These are phyloP conservation scores for Halisarca cf. caerulea DNA, from an alignment of 37 sponge, comb jelly and placozoan genomes.

Conservation along the genomic window DNA sequence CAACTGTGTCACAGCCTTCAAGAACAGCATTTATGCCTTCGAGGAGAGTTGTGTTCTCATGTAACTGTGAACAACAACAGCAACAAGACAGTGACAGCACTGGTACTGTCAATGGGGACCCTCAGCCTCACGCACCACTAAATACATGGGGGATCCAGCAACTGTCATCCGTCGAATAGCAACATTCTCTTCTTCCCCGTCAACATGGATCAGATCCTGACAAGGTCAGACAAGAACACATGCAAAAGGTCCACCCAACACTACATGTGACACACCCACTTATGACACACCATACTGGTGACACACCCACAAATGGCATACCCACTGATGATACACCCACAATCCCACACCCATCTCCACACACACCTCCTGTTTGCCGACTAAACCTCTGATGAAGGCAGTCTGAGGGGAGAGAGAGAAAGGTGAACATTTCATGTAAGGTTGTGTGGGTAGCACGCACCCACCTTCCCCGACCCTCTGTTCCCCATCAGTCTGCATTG, in stretches of 20 bases:
- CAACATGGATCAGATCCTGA: neutral
- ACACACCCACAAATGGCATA: too few relatives aligned
- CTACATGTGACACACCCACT: too few relatives aligned
- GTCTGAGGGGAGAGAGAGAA: constrained; percentile 5
- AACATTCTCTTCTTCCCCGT: constrained; percentile 48
- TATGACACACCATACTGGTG: too few relatives aligned
- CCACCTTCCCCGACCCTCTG: constrained; percentile 58
- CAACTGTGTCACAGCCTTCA: constrained; percentile 71
- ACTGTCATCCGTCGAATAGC: constrained; percentile 22
- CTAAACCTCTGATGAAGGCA: constrained; percentile 56
- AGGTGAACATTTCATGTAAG: neutral
- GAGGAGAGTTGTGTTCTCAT: constrained; percentile 51
- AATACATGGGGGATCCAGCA: constrained; percentile 30
- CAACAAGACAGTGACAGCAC: too few relatives aligned
- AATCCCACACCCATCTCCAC: constrained; percentile 1
- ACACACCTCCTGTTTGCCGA: constrained; percentile 40
- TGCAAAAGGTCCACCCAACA: neutral
- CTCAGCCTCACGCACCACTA: constrained; percentile 70
- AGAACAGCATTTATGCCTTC: constrained; percentile 29
- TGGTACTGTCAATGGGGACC: too few relatives aligned
- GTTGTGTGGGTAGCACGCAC: too few relatives aligned
- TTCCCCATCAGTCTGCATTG: constrained; percentile 71
- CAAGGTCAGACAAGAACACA: neutral
- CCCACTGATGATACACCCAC: too few relatives aligned
- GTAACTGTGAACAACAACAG: constrained; percentile 45